Evolutionary conservation across 2,888 invertebrate genomes (phyloP).

Genomic region (Prosopocoilus inquinatus): DNA sequence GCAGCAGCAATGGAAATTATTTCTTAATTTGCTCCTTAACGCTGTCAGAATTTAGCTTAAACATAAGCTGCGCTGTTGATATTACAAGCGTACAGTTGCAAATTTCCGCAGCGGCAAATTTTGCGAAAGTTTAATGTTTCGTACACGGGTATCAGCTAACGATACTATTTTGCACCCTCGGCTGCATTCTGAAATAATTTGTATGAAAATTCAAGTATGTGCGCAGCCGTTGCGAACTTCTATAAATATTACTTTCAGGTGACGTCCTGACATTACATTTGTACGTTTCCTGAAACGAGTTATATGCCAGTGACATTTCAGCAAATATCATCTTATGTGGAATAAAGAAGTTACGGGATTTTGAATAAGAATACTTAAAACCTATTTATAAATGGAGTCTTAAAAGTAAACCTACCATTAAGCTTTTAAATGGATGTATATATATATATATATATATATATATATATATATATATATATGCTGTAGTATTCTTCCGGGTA

Average conservation of each 20-base stretch:
- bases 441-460: no score
- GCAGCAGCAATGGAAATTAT: not conserved
- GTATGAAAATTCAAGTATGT: constrained; percentile 4
- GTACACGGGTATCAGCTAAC: not conserved
- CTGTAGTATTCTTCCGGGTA: no score
- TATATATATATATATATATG: no score
- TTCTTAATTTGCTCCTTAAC: not conserved
- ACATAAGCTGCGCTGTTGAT: constrained; percentile 1
- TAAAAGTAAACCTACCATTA: no score
- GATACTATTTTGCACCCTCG: not conserved
- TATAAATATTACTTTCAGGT: no score
- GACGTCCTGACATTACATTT: constrained; percentile 34
- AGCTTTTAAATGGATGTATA: no score
- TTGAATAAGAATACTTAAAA: no score
- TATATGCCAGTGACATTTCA: constrained; percentile 38
- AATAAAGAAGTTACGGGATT: no score
- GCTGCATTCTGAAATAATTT: not conserved
- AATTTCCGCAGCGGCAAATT: not conserved
- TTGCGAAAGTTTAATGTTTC: not conserved
- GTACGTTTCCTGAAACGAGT: constrained; percentile 34
- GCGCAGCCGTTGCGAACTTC: no score
- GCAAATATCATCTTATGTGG: no score
- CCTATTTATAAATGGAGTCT: no score
- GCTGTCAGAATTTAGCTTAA: no score
- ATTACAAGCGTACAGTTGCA: not conserved